Percentiles rank a stretch among this genome's conserved stretches.
These are phyloP conservation scores for Drosophila parthenogenetica DNA, from an alignment of 2,888 invertebrate species.

Conservation along the genomic window DNA sequence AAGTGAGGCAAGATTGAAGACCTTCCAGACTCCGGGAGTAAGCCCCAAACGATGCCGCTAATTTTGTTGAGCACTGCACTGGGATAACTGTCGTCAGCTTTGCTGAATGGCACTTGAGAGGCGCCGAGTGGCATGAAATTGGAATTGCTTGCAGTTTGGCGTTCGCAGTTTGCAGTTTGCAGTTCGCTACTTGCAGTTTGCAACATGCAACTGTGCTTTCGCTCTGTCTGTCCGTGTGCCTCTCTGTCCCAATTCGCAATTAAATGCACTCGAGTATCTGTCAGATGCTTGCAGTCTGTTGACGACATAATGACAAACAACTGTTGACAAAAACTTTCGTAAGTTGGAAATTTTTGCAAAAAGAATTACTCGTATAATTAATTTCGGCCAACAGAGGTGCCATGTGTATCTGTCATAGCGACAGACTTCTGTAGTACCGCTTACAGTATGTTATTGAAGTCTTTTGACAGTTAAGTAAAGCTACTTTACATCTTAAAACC, in stretches of 20 bases:
- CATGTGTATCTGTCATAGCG: constrained; percentile 49
- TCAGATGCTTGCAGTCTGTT: constrained; percentile 51
- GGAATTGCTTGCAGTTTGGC: constrained; percentile 40
- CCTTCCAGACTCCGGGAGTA: constrained; percentile 47
- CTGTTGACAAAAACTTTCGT: constrained; percentile 63
- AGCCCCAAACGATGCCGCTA: constrained; percentile 10
- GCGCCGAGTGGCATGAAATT: constrained; percentile 60
- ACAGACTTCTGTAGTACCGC: constrained; percentile 11
- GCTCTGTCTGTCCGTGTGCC: constrained; percentile 2
- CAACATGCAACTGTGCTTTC: constrained; percentile 24
- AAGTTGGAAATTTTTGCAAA: constrained; percentile 23
- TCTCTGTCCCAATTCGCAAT: constrained; percentile 42
- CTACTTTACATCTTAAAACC: constrained; percentile 3
- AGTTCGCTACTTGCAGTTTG: constrained; percentile 7
- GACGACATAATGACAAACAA: constrained; percentile 62
- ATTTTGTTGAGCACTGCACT: constrained; percentile 28
- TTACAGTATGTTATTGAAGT: neutral
- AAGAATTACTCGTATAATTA: constrained; percentile 55
- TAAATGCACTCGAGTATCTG: constrained; percentile 62
- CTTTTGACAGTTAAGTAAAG: neutral
- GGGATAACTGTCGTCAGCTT: constrained; percentile 27
- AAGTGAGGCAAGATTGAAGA: constrained; percentile 48
- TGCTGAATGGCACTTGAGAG: constrained; percentile 42
- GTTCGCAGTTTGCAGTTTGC: neutral
- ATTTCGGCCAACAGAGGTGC: constrained; percentile 37